phyloP scores from a whole-genome alignment of 1,140 invertebrate genomes.

The Drosophila parabipectinata region DNA sequence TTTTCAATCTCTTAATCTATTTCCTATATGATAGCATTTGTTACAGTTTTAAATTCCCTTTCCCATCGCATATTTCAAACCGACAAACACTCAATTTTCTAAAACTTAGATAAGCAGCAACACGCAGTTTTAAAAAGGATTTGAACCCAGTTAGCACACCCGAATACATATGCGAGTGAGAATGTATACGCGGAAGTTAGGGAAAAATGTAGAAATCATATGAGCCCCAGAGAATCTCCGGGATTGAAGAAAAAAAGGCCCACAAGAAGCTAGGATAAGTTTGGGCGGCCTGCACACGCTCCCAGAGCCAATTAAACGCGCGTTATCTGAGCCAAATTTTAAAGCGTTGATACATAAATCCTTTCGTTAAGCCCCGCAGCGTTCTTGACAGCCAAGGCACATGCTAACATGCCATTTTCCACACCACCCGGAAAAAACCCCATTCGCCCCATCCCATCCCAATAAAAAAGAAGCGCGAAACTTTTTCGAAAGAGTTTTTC shows the following conservation, averaged over 20 bases:
- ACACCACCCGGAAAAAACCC: conserved; percentile 46
- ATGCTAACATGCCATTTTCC: conserved; percentile 82
- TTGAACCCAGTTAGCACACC: conserved; percentile 56
- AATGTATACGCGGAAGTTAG: neutral
- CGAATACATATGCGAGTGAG: conserved; percentile 40
- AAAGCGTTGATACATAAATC: conserved; percentile 84
- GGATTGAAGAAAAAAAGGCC: neutral
- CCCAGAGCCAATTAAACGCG: conserved; percentile 80
- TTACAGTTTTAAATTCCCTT: neutral
- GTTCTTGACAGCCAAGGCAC: conserved; percentile 82
- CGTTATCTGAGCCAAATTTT: conserved; percentile 83
- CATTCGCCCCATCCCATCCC: conserved; percentile 2
- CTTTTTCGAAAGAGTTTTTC: conserved; percentile 79
- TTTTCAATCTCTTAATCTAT: neutral
- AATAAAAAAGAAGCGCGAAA: conserved; percentile 68
- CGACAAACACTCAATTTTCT: conserved; percentile 55
- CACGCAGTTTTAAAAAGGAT: conserved; percentile 69
- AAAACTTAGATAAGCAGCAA: conserved; percentile 63
- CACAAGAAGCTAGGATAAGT: conserved; percentile 49
- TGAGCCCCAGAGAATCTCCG: conserved; percentile 43
- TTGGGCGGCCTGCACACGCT: conserved; percentile 53
- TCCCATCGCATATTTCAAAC: neutral
- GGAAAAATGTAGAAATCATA: conserved; percentile 45
- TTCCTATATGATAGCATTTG: neutral
- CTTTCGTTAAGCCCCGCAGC: conserved; percentile 82